Percentiles rank a stretch among this genome's conserved stretches.
Conservation (phyloP, 1,140 invertebrate genomes). For the Ptiloglossa arizonensis region DNA sequence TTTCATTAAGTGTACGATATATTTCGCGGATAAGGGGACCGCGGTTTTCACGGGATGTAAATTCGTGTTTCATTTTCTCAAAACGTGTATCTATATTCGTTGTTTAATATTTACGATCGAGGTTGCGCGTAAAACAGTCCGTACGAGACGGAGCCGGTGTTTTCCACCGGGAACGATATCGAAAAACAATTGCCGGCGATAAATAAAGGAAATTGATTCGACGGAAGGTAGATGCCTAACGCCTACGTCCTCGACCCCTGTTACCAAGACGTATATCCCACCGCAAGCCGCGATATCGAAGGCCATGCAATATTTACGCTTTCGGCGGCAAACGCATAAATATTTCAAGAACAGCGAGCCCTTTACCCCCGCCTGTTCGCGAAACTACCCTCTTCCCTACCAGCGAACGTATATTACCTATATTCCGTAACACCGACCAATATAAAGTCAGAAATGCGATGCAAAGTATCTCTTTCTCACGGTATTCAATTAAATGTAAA, state of each 20-base stretch:
- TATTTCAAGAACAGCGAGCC: constrained; percentile 65
- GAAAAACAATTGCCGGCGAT: constrained; percentile 64
- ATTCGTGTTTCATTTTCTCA: neutral
- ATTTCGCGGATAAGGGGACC: neutral
- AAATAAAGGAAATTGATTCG: constrained; percentile 68
- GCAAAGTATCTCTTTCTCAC: constrained; percentile 19
- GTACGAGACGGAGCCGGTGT: constrained; percentile 20
- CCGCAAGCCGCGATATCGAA: constrained; percentile 48
- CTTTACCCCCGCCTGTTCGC: constrained; percentile 44
- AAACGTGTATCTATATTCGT: constrained; percentile 44
- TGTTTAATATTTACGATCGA: constrained; percentile 57
- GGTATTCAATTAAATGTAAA: constrained; percentile 30
- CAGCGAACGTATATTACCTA: constrained; percentile 34
- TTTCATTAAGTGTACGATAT: neutral
- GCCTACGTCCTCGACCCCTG: constrained; percentile 41
- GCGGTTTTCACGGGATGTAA: neutral
- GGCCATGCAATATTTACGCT: constrained; percentile 70
- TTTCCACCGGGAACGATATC: constrained; percentile 53
- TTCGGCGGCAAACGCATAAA: constrained; percentile 64
- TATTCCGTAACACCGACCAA: constrained; percentile 36
- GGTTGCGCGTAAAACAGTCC: constrained; percentile 34
- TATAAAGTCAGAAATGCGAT: constrained; percentile 32
- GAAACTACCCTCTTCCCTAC: constrained; percentile 9
- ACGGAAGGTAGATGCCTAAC: constrained; percentile 39
- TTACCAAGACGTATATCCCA: constrained; percentile 47